Evolutionary conservation across 2,888 invertebrate genomes (phyloP).

Genomic region (Sipunculus nudus): DNA sequence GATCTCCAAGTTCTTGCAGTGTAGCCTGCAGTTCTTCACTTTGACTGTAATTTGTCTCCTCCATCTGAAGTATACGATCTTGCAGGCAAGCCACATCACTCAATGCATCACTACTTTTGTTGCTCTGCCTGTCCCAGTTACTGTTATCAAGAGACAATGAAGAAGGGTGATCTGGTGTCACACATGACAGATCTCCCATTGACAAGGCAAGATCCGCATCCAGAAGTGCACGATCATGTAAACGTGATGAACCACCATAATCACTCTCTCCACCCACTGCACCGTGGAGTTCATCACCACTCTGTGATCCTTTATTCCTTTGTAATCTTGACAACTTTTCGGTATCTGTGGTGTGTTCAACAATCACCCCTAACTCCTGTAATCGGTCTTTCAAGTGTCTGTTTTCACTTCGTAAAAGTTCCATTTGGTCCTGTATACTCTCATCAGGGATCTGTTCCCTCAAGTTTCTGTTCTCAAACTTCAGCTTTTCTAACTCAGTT

Average conservation of each 20-base stretch:
- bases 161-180: constrained; percentile 54
- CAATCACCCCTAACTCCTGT: constrained; percentile 62
- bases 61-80: constrained; percentile 92
- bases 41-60: constrained; percentile 80
- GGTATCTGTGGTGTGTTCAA: constrained; percentile 66
- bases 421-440: constrained; percentile 57
- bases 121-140: constrained; percentile 88
- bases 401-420: constrained; percentile 63
- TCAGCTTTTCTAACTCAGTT: constrained; percentile 68
- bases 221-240: constrained; percentile 3
- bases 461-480: constrained; percentile 66
- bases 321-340: constrained; percentile 65
- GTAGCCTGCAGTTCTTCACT: constrained; percentile 79
- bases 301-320: constrained; percentile 30
- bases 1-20: constrained; percentile 87
- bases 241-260: constrained; percentile 6
- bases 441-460: constrained; percentile 54
- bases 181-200: constrained; percentile 48
- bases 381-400: constrained; percentile 61
- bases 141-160: constrained; percentile 48
- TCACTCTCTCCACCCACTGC: background rate
- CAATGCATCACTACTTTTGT: constrained; percentile 74
- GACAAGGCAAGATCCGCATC: constrained; percentile 56
- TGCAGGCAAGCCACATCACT: constrained; percentile 92
- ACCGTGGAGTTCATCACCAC: constrained; percentile 1